Evolutionary conservation across 2,113 vertebrate genomes (phyloP).

Genomic region (Oncorhynchus kisutch): DNA sequence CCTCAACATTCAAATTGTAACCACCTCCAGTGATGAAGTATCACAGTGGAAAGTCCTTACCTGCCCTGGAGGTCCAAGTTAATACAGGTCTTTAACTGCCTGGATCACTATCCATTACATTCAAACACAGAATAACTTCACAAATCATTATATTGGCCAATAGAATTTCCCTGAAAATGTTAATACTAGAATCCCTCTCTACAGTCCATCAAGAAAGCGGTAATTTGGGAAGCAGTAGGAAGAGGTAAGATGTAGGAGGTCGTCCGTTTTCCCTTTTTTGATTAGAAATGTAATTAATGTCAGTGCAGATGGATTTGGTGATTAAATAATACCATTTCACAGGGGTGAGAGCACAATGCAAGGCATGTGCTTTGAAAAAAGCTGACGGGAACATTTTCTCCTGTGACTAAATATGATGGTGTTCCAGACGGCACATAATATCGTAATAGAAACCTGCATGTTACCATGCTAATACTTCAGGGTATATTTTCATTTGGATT

Average conservation of each 20-base stretch:
- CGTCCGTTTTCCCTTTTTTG: conserved; percentile 43
- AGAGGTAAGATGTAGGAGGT: conserved; percentile 33
- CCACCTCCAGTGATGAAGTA: neutral
- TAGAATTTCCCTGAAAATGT: conserved; percentile 27
- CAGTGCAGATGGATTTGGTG: conserved; percentile 60
- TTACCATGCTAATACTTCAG: neutral
- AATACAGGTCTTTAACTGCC: conserved; percentile 18
- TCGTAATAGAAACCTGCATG: neutral
- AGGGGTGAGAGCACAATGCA: conserved; percentile 37
- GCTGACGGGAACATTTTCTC: conserved; percentile 45
- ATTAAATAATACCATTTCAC: conserved; percentile 57
- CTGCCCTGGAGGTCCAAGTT: neutral
- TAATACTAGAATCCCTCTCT: conserved; percentile 12
- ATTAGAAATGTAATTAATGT: conserved; percentile 66
- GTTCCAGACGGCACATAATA: neutral
- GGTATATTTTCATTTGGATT: no score
- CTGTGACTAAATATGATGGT: conserved; percentile 23
- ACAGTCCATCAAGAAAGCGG: conserved; percentile 34
- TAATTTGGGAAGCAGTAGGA: conserved; percentile 25
- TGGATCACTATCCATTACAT: conserved; percentile 14
- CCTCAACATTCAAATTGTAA: neutral
- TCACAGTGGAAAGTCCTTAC: neutral
- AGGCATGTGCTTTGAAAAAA: conserved; percentile 32
- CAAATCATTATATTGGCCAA: conserved; percentile 16
- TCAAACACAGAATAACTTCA: conserved; percentile 31